These are phyloP conservation scores for Germaria angustata DNA, from an alignment of 2,888 invertebrate species.

Conservation along the genomic window DNA sequence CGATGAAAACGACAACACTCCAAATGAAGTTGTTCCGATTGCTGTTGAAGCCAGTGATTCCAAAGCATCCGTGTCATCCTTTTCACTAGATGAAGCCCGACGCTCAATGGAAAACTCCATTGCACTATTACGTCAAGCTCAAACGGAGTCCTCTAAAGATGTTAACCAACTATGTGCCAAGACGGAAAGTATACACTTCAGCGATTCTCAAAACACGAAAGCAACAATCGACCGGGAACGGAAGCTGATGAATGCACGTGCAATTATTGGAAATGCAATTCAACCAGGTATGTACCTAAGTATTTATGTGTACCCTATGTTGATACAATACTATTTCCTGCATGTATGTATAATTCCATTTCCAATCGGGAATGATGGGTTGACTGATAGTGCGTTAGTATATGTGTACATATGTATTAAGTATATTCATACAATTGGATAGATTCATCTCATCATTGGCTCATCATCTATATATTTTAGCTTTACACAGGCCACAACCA, in stretches of 20 bases:
- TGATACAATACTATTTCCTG: background rate
- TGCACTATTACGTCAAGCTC: conserved; percentile 82
- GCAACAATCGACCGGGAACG: conserved; percentile 81
- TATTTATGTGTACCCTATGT: background rate
- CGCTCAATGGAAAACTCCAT: conserved; percentile 84
- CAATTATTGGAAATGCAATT: conserved; percentile 87
- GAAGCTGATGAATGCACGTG: conserved; percentile 85
- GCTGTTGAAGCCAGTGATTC: conserved; percentile 81
- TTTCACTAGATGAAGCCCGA: conserved; percentile 82
- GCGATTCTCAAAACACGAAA: conserved; percentile 67
- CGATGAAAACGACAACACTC: conserved; percentile 60
- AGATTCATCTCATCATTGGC: conserved; percentile 72
- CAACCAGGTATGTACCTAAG: conserved; percentile 76
- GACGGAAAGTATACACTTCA: conserved; percentile 78
- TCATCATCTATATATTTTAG: conserved; percentile 78
- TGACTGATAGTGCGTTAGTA: conserved; percentile 29
- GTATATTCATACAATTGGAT: conserved; percentile 33
- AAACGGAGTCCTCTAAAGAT: conserved; percentile 79
- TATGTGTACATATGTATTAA: conserved; percentile 50
- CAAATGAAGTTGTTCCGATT: background rate
- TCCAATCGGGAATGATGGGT: conserved; percentile 21
- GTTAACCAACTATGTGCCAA: conserved; percentile 79
- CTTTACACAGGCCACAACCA: conserved; percentile 82
- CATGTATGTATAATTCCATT: conserved; percentile 35
- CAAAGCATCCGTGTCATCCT: conserved; percentile 81